Conservation (phyloP, 2,888 invertebrate genomes). For the Bhutanitis thaidina region DNA sequence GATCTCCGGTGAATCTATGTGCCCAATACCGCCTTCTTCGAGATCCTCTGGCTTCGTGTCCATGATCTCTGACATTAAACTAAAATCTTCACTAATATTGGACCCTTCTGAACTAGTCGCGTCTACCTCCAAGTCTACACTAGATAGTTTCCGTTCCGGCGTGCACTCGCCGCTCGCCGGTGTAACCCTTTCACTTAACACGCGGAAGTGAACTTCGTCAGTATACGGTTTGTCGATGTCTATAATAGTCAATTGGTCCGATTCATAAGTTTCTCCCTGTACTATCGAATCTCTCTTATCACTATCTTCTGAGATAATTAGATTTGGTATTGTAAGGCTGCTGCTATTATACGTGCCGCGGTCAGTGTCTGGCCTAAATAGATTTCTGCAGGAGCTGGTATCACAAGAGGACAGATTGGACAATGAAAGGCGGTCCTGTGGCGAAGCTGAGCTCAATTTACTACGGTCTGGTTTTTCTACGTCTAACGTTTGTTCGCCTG, state of each 20-base stretch:
- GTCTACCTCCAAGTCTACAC: slow-evolving; percentile 72
- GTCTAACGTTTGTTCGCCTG: slow-evolving; percentile 50
- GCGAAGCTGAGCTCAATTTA: slow-evolving; percentile 53
- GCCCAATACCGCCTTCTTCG: slow-evolving; percentile 82
- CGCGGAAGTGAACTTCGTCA: slow-evolving; percentile 65
- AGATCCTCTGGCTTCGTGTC: slow-evolving; percentile 70
- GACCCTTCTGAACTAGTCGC: slow-evolving; percentile 82
- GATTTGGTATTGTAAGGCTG: slow-evolving; percentile 72
- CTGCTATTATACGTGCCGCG: slow-evolving; percentile 57
- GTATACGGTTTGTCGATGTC: slow-evolving; percentile 80
- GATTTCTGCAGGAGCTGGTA: slow-evolving; percentile 71
- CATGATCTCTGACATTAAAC: slow-evolving; percentile 84
- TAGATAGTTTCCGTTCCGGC: slow-evolving; percentile 63
- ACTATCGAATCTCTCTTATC: slow-evolving; percentile 64
- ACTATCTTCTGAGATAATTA: slow-evolving; percentile 71
- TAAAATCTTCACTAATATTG: slow-evolving; percentile 85
- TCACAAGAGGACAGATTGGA: slow-evolving; percentile 71
- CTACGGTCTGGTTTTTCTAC: slow-evolving; percentile 51
- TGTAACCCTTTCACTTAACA: slow-evolving; percentile 50
- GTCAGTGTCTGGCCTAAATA: slow-evolving; percentile 54
- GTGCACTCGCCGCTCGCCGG: slow-evolving; percentile 64
- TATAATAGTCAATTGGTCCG: slow-evolving; percentile 83
- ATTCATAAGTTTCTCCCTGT: slow-evolving; percentile 78
- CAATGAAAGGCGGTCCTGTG: slow-evolving; percentile 60
- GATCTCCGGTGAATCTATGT: slow-evolving; percentile 91